Evolutionary conservation across 2,888 invertebrate species (phyloP), one percentile per base, ranked within the genome.

Genomic region (Drosophila formosana): DNA sequence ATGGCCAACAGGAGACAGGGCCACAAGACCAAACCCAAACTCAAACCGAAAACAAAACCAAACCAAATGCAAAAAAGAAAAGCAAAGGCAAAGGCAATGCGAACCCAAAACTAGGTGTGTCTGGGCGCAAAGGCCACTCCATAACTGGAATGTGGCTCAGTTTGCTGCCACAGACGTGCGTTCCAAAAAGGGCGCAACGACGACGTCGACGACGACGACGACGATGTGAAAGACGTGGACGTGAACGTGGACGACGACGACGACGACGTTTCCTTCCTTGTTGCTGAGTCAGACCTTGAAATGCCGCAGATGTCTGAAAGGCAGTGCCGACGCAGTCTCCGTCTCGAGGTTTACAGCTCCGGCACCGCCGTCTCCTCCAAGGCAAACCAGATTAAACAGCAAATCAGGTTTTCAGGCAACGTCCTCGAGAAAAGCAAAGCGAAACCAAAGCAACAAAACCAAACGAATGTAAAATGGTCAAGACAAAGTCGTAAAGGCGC

Each of bases 241-340:
- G 65, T 43, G 18, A 32, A 34, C 23, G 18, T 18, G 18, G 45
- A 25, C 9, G 57, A 37, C 50, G 63, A 49, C 50, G 52, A 34
- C 57, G 63, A 49, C 51, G 51, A 26, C 50, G 66, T 77, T 82
- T 77, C 74, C 79, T 82, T 82, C 79, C 84, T 73, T 80, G 82
- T 73, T 82, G 81, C 84, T 84, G 84, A 84, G 75, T 84, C 84
- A 84, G 84, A 84, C 84, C 84, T 84, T 84, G 84, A 84, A 82
- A 84, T 86, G 84, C 81, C 78, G 75, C 77, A 79, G 77, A 78
- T 83, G 82, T 82, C 82, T 83, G 76, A 70, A 66, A 75, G 75
- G 66, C 70, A 66, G 47, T 50, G 66, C 47, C 41, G 50, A 32
- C 47, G 46, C 47, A n/a, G 53, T n/a, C 47, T 39, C 47, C 25